These are phyloP conservation scores for Asteroscopus sphinx DNA, from an alignment of 2,888 invertebrate genomes.

Conservation along the genomic window DNA sequence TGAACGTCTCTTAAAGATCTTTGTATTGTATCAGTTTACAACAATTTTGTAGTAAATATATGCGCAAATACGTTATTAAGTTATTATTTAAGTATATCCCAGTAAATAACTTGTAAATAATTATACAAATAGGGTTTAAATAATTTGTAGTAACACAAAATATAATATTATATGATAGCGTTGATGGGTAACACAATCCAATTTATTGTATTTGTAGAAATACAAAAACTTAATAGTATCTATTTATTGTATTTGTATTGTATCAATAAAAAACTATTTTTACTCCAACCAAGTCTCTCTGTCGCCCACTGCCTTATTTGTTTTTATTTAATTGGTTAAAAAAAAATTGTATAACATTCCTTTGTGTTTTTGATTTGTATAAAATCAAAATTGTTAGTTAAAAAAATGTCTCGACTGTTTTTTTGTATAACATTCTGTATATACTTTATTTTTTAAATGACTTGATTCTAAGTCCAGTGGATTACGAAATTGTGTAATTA, in stretches of 20 bases:
- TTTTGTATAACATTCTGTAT: constrained; percentile 12
- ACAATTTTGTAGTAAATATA: neutral
- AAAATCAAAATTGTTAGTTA: constrained; percentile 20
- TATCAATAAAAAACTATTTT: neutral
- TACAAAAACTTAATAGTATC: neutral
- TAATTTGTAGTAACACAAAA: neutral
- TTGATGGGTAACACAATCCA: neutral
- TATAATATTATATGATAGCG: neutral
- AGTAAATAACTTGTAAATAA: neutral
- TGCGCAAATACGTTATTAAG: neutral
- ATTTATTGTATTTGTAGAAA: neutral
- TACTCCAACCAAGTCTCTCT: constrained; percentile 15
- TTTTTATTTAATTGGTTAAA: neutral
- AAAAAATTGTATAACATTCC: constrained; percentile 32
- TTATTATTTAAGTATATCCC: neutral
- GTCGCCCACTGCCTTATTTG: constrained; percentile 5
- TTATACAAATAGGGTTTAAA: neutral
- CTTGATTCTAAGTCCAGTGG: neutral
- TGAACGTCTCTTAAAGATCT: neutral
- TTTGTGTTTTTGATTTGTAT: constrained; percentile 14
- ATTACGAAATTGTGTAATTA: neutral
- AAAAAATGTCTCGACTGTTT: constrained; percentile 25
- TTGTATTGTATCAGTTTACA: neutral
- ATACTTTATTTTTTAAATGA: constrained; percentile 5
- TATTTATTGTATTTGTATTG: constrained; percentile 3